phyloP scores from a whole-genome alignment of 2,888 invertebrate species.

The Mythimna albipuncta region DNA sequence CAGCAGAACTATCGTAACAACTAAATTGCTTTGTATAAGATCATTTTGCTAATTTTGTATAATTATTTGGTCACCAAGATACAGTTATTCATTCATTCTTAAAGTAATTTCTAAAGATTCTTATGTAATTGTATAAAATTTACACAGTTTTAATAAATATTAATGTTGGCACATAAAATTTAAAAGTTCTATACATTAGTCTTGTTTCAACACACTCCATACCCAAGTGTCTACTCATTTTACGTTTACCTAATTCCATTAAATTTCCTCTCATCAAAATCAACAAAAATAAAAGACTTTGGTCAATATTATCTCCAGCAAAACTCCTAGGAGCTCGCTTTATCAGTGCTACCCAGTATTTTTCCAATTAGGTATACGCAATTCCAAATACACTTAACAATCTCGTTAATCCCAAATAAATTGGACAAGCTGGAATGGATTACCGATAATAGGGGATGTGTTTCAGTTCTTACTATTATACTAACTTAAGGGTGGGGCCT shows the following conservation, averaged over 20 bases:
- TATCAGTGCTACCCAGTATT: conserved; percentile 42
- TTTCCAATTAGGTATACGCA: conserved; percentile 52
- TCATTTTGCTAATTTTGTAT: no score
- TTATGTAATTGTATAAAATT: no score
- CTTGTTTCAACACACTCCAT: not conserved
- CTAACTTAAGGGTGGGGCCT: conserved; percentile 11
- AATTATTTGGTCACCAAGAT: no score
- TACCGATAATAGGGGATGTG: conserved; percentile 50
- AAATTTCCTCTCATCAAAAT: conserved; percentile 3
- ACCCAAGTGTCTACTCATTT: not conserved
- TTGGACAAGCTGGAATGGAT: conserved; percentile 61
- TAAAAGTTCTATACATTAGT: not conserved
- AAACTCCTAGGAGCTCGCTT: conserved; percentile 15
- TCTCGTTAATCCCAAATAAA: conserved; percentile 62
- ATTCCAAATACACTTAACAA: conserved; percentile 52
- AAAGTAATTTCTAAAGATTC: no score
- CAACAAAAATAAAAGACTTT: conserved; percentile 15
- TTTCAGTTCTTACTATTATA: conserved; percentile 45
- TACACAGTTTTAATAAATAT: no score
- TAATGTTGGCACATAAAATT: no score
- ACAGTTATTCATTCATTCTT: no score
- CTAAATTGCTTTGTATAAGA: no score
- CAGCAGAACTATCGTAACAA: no score
- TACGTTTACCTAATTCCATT: not conserved
- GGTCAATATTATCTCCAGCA: not conserved